Evolutionary conservation across 2,888 invertebrate genomes (phyloP).

Genomic region (Drosophila buzzatii): DNA sequence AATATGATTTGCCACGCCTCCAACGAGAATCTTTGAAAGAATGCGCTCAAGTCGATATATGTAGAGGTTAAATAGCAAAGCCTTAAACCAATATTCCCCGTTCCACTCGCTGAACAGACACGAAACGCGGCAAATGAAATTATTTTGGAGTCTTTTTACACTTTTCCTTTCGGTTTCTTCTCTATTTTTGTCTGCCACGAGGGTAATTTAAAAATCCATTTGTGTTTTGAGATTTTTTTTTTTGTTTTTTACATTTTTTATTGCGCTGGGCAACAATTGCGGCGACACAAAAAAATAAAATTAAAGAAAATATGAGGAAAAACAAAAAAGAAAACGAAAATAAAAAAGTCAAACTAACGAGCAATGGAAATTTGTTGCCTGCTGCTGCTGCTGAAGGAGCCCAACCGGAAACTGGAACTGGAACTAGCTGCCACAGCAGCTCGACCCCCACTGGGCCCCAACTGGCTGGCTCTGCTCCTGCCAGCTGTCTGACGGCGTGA

Average conservation of each 20-base stretch:
- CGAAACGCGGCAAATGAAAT: conserved; percentile 23
- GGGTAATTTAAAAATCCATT: conserved; percentile 81
- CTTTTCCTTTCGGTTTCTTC: conserved; percentile 1
- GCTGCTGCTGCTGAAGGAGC: not conserved
- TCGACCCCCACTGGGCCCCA: conserved; percentile 7
- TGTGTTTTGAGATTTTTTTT: conserved; percentile 76
- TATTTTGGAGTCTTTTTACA: conserved; percentile 12
- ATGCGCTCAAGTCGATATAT: too few relatives aligned
- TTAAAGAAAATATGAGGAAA: conserved; percentile 8
- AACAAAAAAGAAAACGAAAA: conserved; percentile 1
- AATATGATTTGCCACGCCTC: not conserved
- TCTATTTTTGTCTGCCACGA: conserved; percentile 51
- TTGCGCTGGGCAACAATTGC: conserved; percentile 66
- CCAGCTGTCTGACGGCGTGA: conserved; percentile 68
- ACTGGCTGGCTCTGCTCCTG: not conserved
- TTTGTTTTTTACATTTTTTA: conserved; percentile 37
- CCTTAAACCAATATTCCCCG: not conserved
- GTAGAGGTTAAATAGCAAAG: not conserved
- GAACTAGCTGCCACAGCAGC: conserved; percentile 7
- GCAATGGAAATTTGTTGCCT: conserved; percentile 53
- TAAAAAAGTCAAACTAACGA: conserved; percentile 43
- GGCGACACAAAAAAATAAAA: conserved; percentile 50
- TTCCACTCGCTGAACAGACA: fast-evolving
- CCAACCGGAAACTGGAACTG: conserved; percentile 7
- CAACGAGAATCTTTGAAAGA: not conserved